phyloP scores from a whole-genome alignment of 2,888 invertebrate genomes.

The Xestia sexstrigata region DNA sequence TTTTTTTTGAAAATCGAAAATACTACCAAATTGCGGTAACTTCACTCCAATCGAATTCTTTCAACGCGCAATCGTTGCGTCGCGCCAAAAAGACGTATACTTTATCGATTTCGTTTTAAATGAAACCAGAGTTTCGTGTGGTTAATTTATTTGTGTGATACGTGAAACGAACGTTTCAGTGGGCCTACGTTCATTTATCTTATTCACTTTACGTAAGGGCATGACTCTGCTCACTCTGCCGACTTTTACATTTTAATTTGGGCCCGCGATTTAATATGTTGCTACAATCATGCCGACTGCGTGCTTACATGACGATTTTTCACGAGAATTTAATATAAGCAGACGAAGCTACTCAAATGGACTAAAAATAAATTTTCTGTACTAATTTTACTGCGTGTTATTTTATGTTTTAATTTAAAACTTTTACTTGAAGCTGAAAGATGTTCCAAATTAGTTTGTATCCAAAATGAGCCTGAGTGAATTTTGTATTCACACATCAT shows the following conservation, averaged over 20 bases:
- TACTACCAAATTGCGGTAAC: not conserved
- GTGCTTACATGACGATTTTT: constrained; percentile 60
- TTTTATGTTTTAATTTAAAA: constrained; percentile 18
- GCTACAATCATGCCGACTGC: constrained; percentile 57
- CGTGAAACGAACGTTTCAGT: constrained; percentile 77
- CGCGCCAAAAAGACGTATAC: constrained; percentile 36
- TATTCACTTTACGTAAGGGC: constrained; percentile 84
- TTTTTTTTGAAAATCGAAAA: not conserved
- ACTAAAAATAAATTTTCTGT: constrained; percentile 21
- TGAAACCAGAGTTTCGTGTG: constrained; percentile 65
- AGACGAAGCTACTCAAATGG: constrained; percentile 19
- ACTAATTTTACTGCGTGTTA: constrained; percentile 30
- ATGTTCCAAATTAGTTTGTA: not conserved
- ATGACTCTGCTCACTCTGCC: constrained; percentile 78
- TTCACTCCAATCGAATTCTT: constrained; percentile 11
- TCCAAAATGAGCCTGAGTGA: not conserved
- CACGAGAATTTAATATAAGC: constrained; percentile 62
- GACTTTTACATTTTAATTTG: constrained; percentile 85
- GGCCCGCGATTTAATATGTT: constrained; percentile 77
- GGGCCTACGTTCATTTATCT: constrained; percentile 80
- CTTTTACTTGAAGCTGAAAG: not conserved
- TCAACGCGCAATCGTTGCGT: constrained; percentile 3
- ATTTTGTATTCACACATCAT: not conserved
- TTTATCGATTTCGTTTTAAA: constrained; percentile 69
- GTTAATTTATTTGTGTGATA: constrained; percentile 82